A percentile compares a stretch with the other conserved stretches of the same genome.
Evolutionary conservation across 2,113 vertebrate genomes (phyloP).

Genomic region (Atherinomorus stipes): DNA sequence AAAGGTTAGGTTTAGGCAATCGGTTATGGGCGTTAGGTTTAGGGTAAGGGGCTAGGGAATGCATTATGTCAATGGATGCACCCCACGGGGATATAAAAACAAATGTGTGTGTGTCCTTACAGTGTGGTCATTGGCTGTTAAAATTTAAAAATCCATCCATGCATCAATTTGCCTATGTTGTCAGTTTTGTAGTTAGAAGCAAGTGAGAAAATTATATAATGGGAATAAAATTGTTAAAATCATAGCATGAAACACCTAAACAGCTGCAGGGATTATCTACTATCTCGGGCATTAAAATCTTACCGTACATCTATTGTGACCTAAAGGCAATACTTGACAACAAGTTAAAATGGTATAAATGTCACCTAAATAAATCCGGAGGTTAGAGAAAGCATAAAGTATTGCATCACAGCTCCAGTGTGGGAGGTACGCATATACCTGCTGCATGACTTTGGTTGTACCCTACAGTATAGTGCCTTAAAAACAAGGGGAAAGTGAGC

Average conservation of each 20-base stretch:
- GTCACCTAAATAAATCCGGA: constrained; percentile 31
- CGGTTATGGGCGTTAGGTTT: no score
- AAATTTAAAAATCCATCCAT: background rate
- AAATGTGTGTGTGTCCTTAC: background rate
- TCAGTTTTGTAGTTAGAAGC: background rate
- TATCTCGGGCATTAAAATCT: background rate
- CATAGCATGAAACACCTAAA: background rate
- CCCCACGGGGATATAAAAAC: no score
- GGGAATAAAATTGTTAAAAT: background rate
- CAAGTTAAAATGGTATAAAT: constrained; percentile 21
- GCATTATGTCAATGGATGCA: no score
- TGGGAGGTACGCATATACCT: constrained; percentile 34
- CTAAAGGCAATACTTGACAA: background rate
- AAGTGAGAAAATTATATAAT: background rate
- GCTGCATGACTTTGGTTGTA: constrained; percentile 67
- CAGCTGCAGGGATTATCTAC: background rate
- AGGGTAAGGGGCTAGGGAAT: no score
- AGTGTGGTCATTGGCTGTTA: no score
- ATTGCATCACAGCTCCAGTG: constrained; percentile 21
- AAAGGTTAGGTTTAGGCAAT: no score
- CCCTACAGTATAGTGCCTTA: constrained; percentile 59
- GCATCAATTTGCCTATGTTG: background rate
- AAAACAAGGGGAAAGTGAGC: constrained; percentile 75
- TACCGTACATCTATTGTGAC: background rate
- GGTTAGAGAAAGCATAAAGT: constrained; percentile 28